A percentile compares a stretch with the other conserved stretches of the same genome.
phyloP scores from a whole-genome alignment of 2,113 vertebrate species.

The Eclectus roratus region DNA sequence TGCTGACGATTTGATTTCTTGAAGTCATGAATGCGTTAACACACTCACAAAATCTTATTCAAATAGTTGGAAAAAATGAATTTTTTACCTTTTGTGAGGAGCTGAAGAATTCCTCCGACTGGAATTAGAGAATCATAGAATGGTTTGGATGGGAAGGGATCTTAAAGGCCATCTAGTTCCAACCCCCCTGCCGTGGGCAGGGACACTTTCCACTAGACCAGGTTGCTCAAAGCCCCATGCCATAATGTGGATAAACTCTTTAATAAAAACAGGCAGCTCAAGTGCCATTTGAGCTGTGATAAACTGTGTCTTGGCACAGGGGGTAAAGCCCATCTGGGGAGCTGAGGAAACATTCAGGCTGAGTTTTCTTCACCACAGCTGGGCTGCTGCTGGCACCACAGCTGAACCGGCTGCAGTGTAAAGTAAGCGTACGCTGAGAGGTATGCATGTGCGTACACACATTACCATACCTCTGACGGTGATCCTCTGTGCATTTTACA shows the following conservation, averaged over 20 bases:
- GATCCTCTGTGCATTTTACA: neutral
- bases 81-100: neutral
- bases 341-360: neutral
- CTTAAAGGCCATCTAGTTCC: neutral
- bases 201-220: neutral
- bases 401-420: neutral
- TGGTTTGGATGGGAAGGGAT: neutral
- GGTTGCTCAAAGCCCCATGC: neutral
- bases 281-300: neutral
- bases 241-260: neutral
- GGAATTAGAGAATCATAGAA: neutral
- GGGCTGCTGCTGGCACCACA: neutral
- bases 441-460: neutral
- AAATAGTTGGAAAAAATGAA: neutral
- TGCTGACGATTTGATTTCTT: neutral
- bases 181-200: neutral
- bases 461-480: accelerated
- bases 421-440: accelerated
- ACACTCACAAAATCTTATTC: neutral
- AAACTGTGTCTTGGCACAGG: accelerated
- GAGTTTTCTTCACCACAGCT: neutral
- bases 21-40: neutral
- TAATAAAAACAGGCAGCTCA: neutral
- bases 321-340: neutral
- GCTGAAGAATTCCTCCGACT: neutral